Evolutionary conservation across 2,888 invertebrate species (phyloP).

Genomic region (Copidosoma aretas): DNA sequence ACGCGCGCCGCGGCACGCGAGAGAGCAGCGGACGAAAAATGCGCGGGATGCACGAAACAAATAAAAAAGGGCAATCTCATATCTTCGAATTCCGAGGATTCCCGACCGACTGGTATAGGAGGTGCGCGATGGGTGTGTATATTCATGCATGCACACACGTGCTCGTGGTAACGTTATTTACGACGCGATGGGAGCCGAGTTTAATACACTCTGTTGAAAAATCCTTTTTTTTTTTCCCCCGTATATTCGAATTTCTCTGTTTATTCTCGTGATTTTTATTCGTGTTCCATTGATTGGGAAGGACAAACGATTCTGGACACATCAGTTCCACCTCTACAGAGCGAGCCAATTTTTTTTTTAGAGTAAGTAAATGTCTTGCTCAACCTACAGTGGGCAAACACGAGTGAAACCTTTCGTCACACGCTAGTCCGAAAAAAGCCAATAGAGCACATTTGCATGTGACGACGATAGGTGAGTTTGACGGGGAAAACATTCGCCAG

Average conservation of each 20-base stretch:
- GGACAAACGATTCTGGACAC: too few relatives aligned
- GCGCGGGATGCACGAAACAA: slow-evolving; percentile 24
- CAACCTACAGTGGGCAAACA: too few relatives aligned
- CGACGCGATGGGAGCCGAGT: not conserved
- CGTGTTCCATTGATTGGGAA: too few relatives aligned
- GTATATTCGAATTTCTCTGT: too few relatives aligned
- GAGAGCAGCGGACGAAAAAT: slow-evolving; percentile 28
- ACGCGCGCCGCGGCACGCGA: not conserved
- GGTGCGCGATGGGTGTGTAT: too few relatives aligned
- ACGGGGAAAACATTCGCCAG: slow-evolving; percentile 17
- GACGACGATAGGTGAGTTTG: slow-evolving; percentile 3
- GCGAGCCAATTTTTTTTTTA: too few relatives aligned
- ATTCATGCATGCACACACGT: slow-evolving; percentile 1
- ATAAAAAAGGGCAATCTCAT: slow-evolving; percentile 31
- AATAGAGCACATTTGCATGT: slow-evolving; percentile 5
- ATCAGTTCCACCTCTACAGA: too few relatives aligned
- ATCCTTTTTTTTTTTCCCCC: too few relatives aligned
- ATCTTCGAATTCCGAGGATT: slow-evolving; percentile 30
- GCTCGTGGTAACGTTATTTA: slow-evolving; percentile 12
- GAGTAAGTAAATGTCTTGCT: too few relatives aligned
- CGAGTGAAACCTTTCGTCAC: too few relatives aligned
- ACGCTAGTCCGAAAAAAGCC: too few relatives aligned
- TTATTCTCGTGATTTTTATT: too few relatives aligned
- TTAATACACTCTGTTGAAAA: slow-evolving; percentile 15
- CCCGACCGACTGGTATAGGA: not conserved